Evolutionary conservation across 2,888 invertebrate genomes (phyloP), one percentile per base, ranked within the genome.

Genomic region (Crioceris asparagi): DNA sequence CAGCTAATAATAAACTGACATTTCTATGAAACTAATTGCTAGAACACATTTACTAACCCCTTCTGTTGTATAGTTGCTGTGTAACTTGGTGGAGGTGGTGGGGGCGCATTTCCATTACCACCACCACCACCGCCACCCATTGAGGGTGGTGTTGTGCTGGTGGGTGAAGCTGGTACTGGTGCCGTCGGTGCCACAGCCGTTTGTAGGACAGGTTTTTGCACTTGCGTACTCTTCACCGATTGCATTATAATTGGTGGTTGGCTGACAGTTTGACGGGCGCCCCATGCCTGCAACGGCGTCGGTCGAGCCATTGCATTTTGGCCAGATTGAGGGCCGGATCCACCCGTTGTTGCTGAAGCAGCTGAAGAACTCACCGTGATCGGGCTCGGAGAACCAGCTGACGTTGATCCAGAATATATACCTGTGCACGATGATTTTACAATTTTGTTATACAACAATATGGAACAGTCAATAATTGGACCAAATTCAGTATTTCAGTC

Each of bases 231-330:
- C 62, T 90, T 90, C 12, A 94, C 94, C 18, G 91, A 88, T 62
- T 93, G 92, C 91, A 93, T 94, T 45, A 94, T 92, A 47, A 94
- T 87, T 5, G 92, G 91, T 32, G 90, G 84, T 56, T 91, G 91
- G 14, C 90, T 82, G 55, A 83, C 86, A 25, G 88, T 81, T 62
- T 92, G 92, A 33, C 84, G 70, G 37, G 87, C 84, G 38, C 83
- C 81, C 79, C 90, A 85, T 31, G 86, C 83, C 60, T 81, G 82
- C 37, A 85, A 68, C 3, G 91, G 86, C 45, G 86, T 82, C 3
- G 87, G 85, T 47, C 85, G 71, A 27, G 81, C 75, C 74, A 81
- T 76, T 6, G 75, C 71, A 26, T 76, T 68, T 34, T 78, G 67
- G n/a, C n/a, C n/a, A n/a, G n/a, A n/a, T n/a, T n/a, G n/a, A n/a